These are phyloP conservation scores for Iguana delicatissima DNA, from an alignment of 2,797 vertebrate genomes.

Conservation along the genomic window DNA sequence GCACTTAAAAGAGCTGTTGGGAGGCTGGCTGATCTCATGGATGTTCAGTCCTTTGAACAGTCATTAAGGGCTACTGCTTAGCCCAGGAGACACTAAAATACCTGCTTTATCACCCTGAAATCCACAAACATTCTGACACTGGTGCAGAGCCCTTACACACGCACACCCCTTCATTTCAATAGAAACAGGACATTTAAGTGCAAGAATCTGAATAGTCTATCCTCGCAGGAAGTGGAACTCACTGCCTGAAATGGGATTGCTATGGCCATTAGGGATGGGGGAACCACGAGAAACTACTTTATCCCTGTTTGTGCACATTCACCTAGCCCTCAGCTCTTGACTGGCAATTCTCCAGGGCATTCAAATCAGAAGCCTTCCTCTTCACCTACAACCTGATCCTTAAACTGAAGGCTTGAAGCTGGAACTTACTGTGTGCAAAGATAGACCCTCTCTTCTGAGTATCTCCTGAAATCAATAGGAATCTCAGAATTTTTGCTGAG, in stretches of 20 bases:
- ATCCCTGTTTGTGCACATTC: no score
- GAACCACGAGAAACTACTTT: neutral
- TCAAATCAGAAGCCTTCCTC: neutral
- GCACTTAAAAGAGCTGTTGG: neutral
- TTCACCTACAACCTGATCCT: neutral
- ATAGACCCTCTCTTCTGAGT: no score
- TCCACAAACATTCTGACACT: neutral
- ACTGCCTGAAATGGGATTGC: rapidly evolving
- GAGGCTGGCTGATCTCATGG: neutral
- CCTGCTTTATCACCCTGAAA: neutral
- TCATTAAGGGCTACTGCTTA: no score
- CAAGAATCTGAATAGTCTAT: neutral
- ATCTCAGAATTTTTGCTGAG: neutral
- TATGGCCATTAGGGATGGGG: neutral
- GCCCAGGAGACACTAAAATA: neutral
- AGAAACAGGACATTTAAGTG: neutral
- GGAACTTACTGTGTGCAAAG: neutral
- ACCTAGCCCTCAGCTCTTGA: no score
- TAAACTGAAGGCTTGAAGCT: neutral
- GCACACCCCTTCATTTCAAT: neutral
- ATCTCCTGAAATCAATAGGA: neutral
- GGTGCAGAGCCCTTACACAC: neutral
- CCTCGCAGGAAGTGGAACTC: neutral
- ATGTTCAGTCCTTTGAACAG: neutral
- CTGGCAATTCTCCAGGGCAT: neutral